Evolutionary conservation across 2,888 invertebrate species (phyloP), one percentile per base, ranked within the genome.

Genomic region (Xylota sylvarum): DNA sequence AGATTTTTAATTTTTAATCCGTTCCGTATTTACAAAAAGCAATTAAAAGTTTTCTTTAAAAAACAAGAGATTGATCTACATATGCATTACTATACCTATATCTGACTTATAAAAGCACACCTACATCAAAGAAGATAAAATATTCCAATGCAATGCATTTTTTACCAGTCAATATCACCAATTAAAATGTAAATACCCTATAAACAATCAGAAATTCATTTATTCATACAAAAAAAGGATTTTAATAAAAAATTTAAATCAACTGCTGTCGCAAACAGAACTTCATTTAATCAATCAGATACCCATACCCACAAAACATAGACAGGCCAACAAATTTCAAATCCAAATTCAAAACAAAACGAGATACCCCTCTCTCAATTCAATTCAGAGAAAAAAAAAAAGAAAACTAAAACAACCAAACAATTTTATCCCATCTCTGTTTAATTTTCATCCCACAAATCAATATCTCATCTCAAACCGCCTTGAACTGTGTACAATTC

Each of bases 401-500:
- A 40, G 27, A 58, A 32, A 27, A 50, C 5, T n/a, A n/a, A 37
- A 35, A 52, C 19, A n/a, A 12, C 19, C 6, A 52, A 43, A 43
- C 14, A 5, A 43, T 43, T 19, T 32, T 14, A 37, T 12, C 48
- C 52, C n/a, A 30, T 5, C 23, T 14, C 12, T 43, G 52, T 62
- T 70, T 35, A 64, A 69, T 82, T 70, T 56, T 73, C 55, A 69
- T 69, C 55, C 70, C 70, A 85, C 80, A 76, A 85, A 85, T 76
- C 85, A 76, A 85, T 81, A 85, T 72, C 78, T 65, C 80, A 80
- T 76, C 69, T 52, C 56, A 65, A 85, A 76, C 43, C 64, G 76
- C 84, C 80, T 85, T 69, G 62, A 74, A 74, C 72, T 79, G 73
- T 60, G 73, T 85, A 69, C 83, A 70, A 79, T 74, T 80, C 80